Base-by-base conservation (phyloP, 2,113 vertebrate genomes). In the Laterallus jamaicensis region DNA sequence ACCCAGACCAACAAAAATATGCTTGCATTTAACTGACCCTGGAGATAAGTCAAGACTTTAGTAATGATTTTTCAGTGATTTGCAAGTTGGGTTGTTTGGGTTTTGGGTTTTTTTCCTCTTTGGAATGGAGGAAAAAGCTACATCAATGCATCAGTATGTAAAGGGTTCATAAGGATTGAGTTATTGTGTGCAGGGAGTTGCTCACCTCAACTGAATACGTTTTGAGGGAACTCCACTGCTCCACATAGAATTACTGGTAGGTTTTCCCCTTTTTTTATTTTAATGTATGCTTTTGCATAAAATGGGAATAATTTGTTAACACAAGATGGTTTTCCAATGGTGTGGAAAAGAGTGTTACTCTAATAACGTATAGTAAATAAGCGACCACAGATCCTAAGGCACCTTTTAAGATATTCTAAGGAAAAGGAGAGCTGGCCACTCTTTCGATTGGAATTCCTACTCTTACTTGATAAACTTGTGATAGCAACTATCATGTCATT, bases 401-500 rank as follows among this genome's bases (percentile, higher is more conserved):
- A 93, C 8, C 9, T 58, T 11, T 73, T 64, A 75, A 74, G 12
- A 6, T 37, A 3, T 74, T 70, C 42, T 19, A 14, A 3, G 17
- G 11, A 89, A 58, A 77, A 69, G 26, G 15, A 64, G 20, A 74
- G 7, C 6, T 39, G 18, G 6, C 1, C 3, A 9, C 8, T 39
- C 5, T 78, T 66, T 47, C 52, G 8, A 39, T 49, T 47, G 74
- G 59, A 58, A 69, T 79, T 82, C 47, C 24, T 7, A 22, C 10
- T 54, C 3, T 92, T 60, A 10, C 15, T 58, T 49, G 47, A 32
- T 32, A 31, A 62, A 54, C 2, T 31, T 66, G 10, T 10, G 3
- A 67, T 11, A 35, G 35, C 2, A 52, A 47, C 54, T 32, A 31
- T 10, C 0, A 0, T 13, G 4, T 37, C 17, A n/a, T 50, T 85